Evolutionary conservation across 2,113 vertebrate species (phyloP).

Genomic region (Sterna hirundo): DNA sequence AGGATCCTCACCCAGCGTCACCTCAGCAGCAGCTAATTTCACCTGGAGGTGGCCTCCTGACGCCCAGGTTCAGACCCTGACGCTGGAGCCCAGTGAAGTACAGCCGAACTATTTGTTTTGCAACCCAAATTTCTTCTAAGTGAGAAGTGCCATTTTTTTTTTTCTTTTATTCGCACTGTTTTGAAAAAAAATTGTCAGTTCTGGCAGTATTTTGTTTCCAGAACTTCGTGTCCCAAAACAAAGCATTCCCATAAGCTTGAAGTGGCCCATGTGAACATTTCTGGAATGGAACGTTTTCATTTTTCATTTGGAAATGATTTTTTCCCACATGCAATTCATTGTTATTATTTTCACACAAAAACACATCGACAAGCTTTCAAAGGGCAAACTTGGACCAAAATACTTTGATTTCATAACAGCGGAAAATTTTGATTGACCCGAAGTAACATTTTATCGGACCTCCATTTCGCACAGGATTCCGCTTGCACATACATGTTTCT

Average conservation of each 20-base stretch:
- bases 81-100: neutral
- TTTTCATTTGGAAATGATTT: constrained; percentile 52
- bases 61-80: neutral
- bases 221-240: constrained; percentile 50
- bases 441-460: neutral
- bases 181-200: neutral
- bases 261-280: constrained; percentile 18
- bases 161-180: neutral
- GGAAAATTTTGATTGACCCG: neutral
- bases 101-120: neutral
- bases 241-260: constrained; percentile 51
- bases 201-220: constrained; percentile 18
- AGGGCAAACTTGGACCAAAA: constrained; percentile 15
- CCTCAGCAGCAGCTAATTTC: neutral
- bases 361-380: constrained; percentile 9
- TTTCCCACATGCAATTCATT: constrained; percentile 40
- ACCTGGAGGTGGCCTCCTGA: neutral
- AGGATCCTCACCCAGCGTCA: neutral
- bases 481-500: neutral
- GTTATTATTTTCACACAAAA: constrained; percentile 35
- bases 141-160: neutral
- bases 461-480: neutral
- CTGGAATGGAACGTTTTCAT: constrained; percentile 16
- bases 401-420: neutral
- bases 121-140: neutral